Percentiles rank a stretch among this genome's conserved stretches.
Evolutionary conservation across 2,797 vertebrate species (phyloP).

Genomic region (Alcedo atthis): DNA sequence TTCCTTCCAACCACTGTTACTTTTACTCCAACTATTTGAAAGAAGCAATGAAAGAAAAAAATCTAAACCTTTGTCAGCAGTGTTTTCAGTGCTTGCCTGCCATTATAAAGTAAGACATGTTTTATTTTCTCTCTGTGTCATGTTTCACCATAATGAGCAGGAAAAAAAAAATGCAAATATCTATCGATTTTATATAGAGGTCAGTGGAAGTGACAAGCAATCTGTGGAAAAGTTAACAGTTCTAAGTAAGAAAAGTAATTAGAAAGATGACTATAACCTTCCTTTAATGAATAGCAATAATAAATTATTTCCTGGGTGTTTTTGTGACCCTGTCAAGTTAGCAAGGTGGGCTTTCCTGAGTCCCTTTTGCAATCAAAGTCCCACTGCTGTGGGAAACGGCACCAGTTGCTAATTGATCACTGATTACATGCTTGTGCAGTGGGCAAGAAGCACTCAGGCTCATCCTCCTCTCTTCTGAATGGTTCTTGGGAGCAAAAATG

Average conservation of each 20-base stretch:
- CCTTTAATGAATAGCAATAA: slow-evolving; percentile 76
- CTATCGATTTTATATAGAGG: slow-evolving; percentile 75
- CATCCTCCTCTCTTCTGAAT: slow-evolving; percentile 81
- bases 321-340: slow-evolving; percentile 80
- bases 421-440: slow-evolving; percentile 85
- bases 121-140: slow-evolving; percentile 63
- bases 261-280: slow-evolving; percentile 72
- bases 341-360: slow-evolving; percentile 70
- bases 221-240: slow-evolving; percentile 65
- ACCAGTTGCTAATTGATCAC: slow-evolving; percentile 83
- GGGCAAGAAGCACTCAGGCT: slow-evolving; percentile 78
- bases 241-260: slow-evolving; percentile 75
- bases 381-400: slow-evolving; percentile 64
- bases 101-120: slow-evolving; percentile 1
- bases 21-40: not conserved
- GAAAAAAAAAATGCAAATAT: slow-evolving; percentile 75
- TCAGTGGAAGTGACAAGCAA: slow-evolving; percentile 71
- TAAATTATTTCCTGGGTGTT: slow-evolving; percentile 74
- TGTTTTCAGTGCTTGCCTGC: not conserved
- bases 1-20: not conserved
- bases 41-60: not conserved
- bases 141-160: slow-evolving; percentile 67
- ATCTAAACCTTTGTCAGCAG: not conserved
- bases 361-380: slow-evolving; percentile 86
- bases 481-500: slow-evolving; percentile 79